Evolutionary conservation across 2,797 vertebrate species (phyloP).

Genomic region (Rhinella marina): DNA sequence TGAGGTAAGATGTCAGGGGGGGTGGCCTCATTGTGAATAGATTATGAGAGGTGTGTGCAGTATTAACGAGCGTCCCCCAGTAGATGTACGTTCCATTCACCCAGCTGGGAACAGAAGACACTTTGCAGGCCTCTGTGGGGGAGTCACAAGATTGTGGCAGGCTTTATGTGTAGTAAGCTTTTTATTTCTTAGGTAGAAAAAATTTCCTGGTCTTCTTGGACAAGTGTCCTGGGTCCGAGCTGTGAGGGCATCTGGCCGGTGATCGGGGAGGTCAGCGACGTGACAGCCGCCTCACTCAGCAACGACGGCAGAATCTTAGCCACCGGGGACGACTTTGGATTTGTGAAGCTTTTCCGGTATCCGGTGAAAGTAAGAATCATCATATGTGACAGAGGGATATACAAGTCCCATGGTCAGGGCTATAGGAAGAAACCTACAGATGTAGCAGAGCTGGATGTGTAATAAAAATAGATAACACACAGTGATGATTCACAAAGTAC

Average conservation of each 20-base stretch:
- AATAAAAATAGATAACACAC: no score
- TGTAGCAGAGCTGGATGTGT: no score
- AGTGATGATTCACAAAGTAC: no score
- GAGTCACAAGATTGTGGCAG: neutral
- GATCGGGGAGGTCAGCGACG: slow-evolving; percentile 93
- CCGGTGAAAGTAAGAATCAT: slow-evolving; percentile 87
- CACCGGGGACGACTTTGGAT: slow-evolving; percentile 97
- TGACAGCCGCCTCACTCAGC: slow-evolving; percentile 91
- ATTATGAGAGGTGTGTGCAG: neutral
- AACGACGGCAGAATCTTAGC: slow-evolving; percentile 88
- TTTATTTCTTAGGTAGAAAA: slow-evolving; percentile 88
- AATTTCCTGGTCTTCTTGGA: slow-evolving; percentile 95
- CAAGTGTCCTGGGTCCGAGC: slow-evolving; percentile 90
- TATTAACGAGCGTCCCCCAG: neutral
- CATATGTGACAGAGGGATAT: neutral
- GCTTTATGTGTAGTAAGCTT: slow-evolving; percentile 56
- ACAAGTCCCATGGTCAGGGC: neutral
- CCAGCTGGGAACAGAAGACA: no score
- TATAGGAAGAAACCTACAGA: neutral
- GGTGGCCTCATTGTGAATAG: neutral
- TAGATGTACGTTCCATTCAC: no score
- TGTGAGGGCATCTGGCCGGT: slow-evolving; percentile 96
- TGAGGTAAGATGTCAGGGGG: slow-evolving; percentile 82
- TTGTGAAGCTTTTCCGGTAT: slow-evolving; percentile 95
- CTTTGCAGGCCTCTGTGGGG: neutral